phyloP scores from a whole-genome alignment of 2,888 invertebrate genomes.

The Nysson spinosus region DNA sequence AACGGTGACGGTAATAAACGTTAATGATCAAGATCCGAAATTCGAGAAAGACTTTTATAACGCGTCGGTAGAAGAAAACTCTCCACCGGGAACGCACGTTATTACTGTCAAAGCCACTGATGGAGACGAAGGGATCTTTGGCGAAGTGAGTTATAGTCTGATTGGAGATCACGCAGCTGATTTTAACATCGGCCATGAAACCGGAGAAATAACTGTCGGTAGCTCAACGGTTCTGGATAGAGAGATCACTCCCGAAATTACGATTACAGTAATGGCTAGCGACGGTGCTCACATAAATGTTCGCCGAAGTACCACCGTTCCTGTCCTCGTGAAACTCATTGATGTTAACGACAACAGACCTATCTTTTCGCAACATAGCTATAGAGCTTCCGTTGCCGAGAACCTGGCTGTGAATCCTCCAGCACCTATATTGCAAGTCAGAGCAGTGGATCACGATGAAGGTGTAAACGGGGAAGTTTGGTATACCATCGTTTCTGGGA shows the following conservation, averaged over 20 bases:
- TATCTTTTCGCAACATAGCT: conserved; percentile 86
- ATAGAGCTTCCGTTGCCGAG: conserved; percentile 90
- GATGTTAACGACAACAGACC: conserved; percentile 96
- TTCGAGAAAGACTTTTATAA: conserved; percentile 85
- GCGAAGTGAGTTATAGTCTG: conserved; percentile 87
- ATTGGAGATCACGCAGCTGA: conserved; percentile 86
- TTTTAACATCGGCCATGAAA: conserved; percentile 84
- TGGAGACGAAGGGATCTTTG: conserved; percentile 87
- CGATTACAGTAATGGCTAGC: conserved; percentile 87
- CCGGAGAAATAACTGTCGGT: conserved; percentile 88
- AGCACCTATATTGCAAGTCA: conserved; percentile 88
- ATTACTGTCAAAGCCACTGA: conserved; percentile 87
- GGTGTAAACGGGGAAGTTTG: conserved; percentile 87
- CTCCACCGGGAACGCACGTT: conserved; percentile 85
- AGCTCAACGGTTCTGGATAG: conserved; percentile 87
- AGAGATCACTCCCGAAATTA: conserved; percentile 84
- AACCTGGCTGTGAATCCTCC: conserved; percentile 89
- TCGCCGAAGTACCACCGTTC: conserved; percentile 85
- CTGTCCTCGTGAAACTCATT: conserved; percentile 86
- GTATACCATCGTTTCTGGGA: conserved; percentile 85
- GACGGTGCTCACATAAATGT: conserved; percentile 87
- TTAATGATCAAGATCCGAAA: conserved; percentile 92
- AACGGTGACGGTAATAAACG: conserved; percentile 86
- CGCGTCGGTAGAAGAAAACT: conserved; percentile 87
- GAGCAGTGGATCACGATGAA: conserved; percentile 89